These are phyloP conservation scores for Helobdella robusta DNA, from an alignment of 2,888 invertebrate species.

Conservation along the genomic window DNA sequence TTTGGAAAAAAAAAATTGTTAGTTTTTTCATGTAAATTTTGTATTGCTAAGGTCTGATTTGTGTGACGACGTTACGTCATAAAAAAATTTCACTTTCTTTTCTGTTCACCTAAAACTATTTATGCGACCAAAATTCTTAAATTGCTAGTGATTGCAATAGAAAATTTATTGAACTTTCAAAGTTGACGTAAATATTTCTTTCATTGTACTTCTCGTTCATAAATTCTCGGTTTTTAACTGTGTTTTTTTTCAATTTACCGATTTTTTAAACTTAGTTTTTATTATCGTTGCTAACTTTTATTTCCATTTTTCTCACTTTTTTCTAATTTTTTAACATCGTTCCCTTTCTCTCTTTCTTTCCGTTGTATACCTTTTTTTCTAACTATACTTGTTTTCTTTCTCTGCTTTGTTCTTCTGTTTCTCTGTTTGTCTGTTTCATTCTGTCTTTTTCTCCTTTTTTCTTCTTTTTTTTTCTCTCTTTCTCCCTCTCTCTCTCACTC, in stretches of 20 bases:
- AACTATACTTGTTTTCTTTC: neutral
- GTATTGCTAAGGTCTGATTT: too few species aligned
- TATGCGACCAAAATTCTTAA: too few species aligned
- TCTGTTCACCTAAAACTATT: too few species aligned
- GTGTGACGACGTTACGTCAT: too few species aligned
- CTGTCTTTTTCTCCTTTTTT: neutral
- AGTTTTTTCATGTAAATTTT: too few species aligned
- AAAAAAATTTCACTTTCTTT: too few species aligned
- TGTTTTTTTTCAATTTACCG: neutral
- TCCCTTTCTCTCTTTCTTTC: slow-evolving; percentile 3
- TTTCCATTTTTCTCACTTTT: neutral
- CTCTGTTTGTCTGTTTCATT: neutral
- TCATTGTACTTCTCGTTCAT: neutral
- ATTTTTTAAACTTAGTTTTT: neutral
- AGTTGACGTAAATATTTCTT: neutral
- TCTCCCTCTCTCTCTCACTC: neutral
- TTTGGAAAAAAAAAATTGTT: too few species aligned
- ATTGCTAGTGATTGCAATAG: too few species aligned
- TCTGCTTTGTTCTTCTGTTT: neutral
- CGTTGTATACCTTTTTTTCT: too few species aligned
- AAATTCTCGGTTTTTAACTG: neutral
- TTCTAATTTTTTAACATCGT: neutral
- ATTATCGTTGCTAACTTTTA: neutral
- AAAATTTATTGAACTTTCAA: neutral
- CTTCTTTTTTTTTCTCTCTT: slow-evolving; percentile 3